phyloP scores from a whole-genome alignment of 2,797 vertebrate genomes.

The Gallirallus australis region DNA sequence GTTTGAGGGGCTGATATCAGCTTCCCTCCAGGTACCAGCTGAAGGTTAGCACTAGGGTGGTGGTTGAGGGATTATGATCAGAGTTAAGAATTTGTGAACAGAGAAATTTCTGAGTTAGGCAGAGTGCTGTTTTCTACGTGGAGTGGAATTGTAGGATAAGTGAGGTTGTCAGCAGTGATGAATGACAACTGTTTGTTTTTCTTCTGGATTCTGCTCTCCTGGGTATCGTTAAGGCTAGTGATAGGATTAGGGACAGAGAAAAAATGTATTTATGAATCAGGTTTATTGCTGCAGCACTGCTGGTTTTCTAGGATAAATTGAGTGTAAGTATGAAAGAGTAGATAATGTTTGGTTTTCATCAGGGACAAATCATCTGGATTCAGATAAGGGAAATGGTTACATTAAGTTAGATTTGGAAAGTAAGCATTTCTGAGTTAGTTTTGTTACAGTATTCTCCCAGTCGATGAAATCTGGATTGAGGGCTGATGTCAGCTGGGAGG shows the following conservation, averaged over 20 bases:
- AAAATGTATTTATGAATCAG: neutral
- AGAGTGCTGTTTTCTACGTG: neutral
- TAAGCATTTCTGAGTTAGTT: neutral
- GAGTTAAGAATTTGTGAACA: neutral
- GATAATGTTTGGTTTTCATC: neutral
- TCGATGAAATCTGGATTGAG: neutral
- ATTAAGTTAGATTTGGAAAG: neutral
- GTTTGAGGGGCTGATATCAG: neutral
- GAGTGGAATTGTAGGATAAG: neutral
- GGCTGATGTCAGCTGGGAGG: neutral
- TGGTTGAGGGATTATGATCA: neutral
- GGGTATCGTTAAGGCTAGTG: neutral
- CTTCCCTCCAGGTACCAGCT: neutral
- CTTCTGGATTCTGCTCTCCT: neutral
- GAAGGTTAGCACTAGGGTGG: neutral
- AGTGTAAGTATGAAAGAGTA: neutral
- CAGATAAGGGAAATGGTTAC: neutral
- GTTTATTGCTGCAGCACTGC: neutral
- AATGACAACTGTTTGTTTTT: slow-evolving; percentile 8
- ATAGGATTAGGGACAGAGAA: neutral
- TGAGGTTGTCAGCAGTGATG: slow-evolving; percentile 9
- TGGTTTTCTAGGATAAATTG: slow-evolving; percentile 4
- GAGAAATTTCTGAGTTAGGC: neutral
- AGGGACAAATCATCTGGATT: neutral
- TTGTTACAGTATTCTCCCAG: neutral